Evolutionary conservation across 2,113 vertebrate species (phyloP).

Genomic region (Mungos mungo): DNA sequence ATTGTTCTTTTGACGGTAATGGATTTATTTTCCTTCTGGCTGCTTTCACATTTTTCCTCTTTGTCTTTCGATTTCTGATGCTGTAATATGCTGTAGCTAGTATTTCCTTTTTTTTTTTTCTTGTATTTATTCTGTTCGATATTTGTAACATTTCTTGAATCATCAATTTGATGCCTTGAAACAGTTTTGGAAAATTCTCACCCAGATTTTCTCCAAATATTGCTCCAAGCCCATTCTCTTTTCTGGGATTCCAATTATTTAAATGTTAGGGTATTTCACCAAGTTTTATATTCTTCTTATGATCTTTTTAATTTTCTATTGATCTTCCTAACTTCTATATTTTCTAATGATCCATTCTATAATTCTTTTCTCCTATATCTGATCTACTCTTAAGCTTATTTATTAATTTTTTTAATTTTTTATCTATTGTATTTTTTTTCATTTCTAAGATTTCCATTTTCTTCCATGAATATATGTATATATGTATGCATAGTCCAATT

Average conservation of each 20-base stretch:
- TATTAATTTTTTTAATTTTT: not conserved
- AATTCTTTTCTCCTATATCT: not conserved
- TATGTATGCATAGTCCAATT: not conserved
- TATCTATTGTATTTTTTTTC: not conserved
- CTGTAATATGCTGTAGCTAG: not conserved
- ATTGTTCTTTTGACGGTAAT: not conserved
- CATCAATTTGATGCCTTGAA: not conserved
- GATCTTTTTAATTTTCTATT: not conserved
- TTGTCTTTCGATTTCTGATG: not conserved
- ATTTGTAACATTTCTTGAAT: not conserved
- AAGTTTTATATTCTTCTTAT: not conserved
- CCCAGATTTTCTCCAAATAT: not conserved
- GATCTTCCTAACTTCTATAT: not conserved
- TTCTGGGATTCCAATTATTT: not conserved
- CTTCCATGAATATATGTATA: not conserved
- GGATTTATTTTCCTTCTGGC: not conserved
- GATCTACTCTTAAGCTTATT: not conserved
- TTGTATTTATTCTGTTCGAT: not conserved
- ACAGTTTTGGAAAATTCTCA: not conserved
- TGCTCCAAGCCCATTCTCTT: not conserved
- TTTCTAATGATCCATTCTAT: not conserved
- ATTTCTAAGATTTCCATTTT: not conserved
- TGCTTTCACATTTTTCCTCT: not conserved
- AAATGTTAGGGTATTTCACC: not conserved
- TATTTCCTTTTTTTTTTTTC: not conserved